Evolutionary conservation across 2,888 invertebrate genomes (phyloP).

Genomic region (Hipparchia sbordonii): DNA sequence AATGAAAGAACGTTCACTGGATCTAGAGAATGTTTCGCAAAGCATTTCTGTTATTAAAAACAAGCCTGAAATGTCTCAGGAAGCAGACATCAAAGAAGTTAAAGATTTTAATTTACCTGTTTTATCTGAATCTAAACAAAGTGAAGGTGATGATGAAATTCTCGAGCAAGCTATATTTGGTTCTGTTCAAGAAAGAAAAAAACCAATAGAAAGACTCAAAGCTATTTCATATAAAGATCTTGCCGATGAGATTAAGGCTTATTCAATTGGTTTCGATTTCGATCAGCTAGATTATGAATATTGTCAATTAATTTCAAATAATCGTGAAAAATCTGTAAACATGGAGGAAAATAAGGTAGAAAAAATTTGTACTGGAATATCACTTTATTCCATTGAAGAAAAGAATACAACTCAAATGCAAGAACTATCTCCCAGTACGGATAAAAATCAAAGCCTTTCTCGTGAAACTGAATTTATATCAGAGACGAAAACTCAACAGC

Average conservation of each 20-base stretch:
- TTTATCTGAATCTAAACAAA: slow-evolving; percentile 19
- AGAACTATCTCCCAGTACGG: not conserved
- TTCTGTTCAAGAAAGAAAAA: slow-evolving; percentile 83
- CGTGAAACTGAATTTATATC: not conserved
- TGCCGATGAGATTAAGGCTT: slow-evolving; percentile 65
- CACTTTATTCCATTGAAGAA: not conserved
- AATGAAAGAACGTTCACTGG: not conserved
- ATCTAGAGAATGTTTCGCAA: not conserved
- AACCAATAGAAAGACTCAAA: slow-evolving; percentile 44
- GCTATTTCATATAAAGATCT: slow-evolving; percentile 62
- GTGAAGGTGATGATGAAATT: slow-evolving; percentile 47
- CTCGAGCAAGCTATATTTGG: slow-evolving; percentile 84
- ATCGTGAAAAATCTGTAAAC: slow-evolving; percentile 38
- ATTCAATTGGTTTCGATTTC: slow-evolving; percentile 62
- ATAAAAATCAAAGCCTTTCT: not conserved
- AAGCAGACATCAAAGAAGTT: not conserved
- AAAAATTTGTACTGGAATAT: not conserved
- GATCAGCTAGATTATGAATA: slow-evolving; percentile 64
- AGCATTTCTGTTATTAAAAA: not conserved
- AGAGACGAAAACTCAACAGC: not conserved
- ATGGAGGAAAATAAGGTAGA: slow-evolving; percentile 5
- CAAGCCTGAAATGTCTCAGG: too few relatives aligned
- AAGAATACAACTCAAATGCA: not conserved
- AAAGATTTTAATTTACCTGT: slow-evolving; percentile 11
- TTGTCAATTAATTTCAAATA: slow-evolving; percentile 50